Base-by-base conservation (phyloP, 2,888 invertebrate species). In the Adela reaumurella region DNA sequence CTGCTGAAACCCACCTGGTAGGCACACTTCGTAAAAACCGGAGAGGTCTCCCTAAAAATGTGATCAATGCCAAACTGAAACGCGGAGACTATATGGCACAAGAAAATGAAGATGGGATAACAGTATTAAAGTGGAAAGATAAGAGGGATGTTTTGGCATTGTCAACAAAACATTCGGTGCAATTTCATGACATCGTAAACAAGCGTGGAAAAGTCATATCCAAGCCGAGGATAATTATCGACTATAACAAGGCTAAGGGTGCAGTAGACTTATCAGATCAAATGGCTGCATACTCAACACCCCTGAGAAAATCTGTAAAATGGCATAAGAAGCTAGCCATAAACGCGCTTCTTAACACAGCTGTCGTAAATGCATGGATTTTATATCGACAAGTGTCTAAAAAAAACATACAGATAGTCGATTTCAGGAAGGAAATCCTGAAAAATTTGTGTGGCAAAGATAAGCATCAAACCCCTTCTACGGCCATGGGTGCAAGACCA, bases 261-360 rank as follows among this genome's bases (percentile, higher is more conserved):
- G 54, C 62, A 17, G 62, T 65, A 14, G 62, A 65, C 50, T 49
- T 63, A 51, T 57, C 55, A 35, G 62, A 66, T 49, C 65, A 64
- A 51, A 61, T 62, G 59, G 48, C 53, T 44, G 51, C 58, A 43
- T 55, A 54, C 20, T 53, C 51, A 29, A 56, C 60, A 43, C 57
- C 61, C 42, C 51, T 60, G 28, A 44, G 58, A 45, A 60, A 58
- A 52, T 54, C 55, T 28, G 45, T 60, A 1, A 59, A 58, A 47
- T 62, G 61, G 60, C 60, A 58, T 45, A 55, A 53, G 45, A 61
- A 60, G 49, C 20, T 58, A 18, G 57, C 53, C 51, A 48, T 57
- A 18, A 60, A 66, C 46, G 49, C 65, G 18, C 46, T 64, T 50
- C 49, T 64, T 46, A 62, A 62, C 49, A 60, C 58, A 4, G 57